Base-by-base conservation (phyloP, 2,113 vertebrate species). In the Sander vitreus region DNA sequence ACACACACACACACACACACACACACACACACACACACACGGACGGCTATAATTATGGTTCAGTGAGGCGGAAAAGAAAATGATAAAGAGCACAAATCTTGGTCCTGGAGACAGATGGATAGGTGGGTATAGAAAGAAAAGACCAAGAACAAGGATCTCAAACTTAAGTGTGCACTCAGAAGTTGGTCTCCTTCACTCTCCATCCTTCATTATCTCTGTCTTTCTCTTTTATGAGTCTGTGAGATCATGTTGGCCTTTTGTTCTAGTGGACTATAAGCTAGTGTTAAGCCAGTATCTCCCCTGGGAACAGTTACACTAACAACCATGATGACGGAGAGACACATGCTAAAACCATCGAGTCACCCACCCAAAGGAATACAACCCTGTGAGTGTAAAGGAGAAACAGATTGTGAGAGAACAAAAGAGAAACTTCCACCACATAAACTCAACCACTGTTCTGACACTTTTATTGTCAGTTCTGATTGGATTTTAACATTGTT, bases 201-300 rank as follows among this genome's bases (percentile, higher is more conserved):
- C 33, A 48, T 60, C 25, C 47, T 76, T 73, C 64, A 89, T 84
- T 76, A 68, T 64, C 54, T 58, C 63, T 15, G 23, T 59, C 65
- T 33, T 7, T 66, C 33, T 76, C 27, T 72, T 86, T 78, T 85
- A 68, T 30, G 60, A 59, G 19, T 39, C 71, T 45, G n/a, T 86
- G 68, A 89, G 84, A 53, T 89, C 73, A 80, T 39, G 57, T 62
- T 12, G n/a, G 57, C 47, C 54, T 78, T 85, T 83, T 77, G 60
- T 84, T 85, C 25, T 27, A 13, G 36, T 70, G 65, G 47, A 57
- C 74, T 62, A 15, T 64, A 75, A 80, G 74, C 48, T 66, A 18
- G 75, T 79, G 64, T 69, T 73, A 83, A 87, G 64, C 64, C 73
- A 50, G 70, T 23, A 6, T 5, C 43, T 77, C 83, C 73, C 73